Conservation (phyloP, 2,113 vertebrate genomes). For the Rhinogobius similis region DNA sequence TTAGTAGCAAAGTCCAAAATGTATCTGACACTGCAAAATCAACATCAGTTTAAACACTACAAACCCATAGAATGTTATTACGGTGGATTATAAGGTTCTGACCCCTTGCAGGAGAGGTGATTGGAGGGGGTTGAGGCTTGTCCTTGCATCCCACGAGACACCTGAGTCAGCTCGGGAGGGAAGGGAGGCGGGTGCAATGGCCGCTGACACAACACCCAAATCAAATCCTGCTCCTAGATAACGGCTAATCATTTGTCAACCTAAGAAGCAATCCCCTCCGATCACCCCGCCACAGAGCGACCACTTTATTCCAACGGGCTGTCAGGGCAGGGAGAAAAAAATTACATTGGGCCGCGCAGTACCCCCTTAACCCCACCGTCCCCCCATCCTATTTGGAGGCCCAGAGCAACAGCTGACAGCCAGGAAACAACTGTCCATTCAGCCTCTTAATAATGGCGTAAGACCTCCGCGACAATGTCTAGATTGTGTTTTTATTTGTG, state of each 20-base stretch:
- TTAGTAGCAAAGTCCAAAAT: neutral
- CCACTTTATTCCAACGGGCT: constrained; percentile 90
- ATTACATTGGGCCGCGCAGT: constrained; percentile 86
- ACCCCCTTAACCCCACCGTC: constrained; percentile 1
- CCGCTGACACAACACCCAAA: constrained; percentile 68
- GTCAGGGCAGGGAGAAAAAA: constrained; percentile 92
- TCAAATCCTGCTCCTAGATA: constrained; percentile 94
- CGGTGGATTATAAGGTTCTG: constrained; percentile 86
- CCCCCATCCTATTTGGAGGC: constrained; percentile 43
- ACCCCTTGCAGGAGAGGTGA: constrained; percentile 55
- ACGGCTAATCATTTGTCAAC: constrained; percentile 98
- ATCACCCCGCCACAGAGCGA: constrained; percentile 88
- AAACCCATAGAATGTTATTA: neutral
- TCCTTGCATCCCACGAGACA: constrained; percentile 82
- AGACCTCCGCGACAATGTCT: neutral
- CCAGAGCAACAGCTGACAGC: constrained; percentile 66
- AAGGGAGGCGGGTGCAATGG: neutral
- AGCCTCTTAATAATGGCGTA: neutral
- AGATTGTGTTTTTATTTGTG: neutral
- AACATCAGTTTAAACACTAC: neutral
- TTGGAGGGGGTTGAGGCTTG: constrained; percentile 27
- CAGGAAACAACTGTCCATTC: constrained; percentile 21
- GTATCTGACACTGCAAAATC: neutral
- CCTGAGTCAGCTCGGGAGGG: constrained; percentile 87
- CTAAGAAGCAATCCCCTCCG: constrained; percentile 97